Base-by-base conservation (phyloP, 1,140 invertebrate species). In the Ylistrum balloti region DNA sequence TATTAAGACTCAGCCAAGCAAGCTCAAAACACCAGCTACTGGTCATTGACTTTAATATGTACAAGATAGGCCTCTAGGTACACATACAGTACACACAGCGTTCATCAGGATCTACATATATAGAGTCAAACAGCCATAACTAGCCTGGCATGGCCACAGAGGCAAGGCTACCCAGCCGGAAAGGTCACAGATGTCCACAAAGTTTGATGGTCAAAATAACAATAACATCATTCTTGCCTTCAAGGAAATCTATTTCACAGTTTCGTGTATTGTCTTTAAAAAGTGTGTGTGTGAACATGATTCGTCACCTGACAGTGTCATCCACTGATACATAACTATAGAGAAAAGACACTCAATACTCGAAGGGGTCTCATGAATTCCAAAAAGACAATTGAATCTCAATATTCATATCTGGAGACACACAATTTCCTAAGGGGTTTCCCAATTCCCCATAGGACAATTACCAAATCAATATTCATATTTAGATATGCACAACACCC, bases 31-130 rank as follows among this genome's bases (percentile, higher is more conserved):
- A 74, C 17, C 56, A 74, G 56, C 56, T 28, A 74, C 9, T 74
- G 56, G 56, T 74, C 56, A 74, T 74, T 74, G 56, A 74, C 56
- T 74, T 74, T 74, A 74, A 74, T 74, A 74, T 74, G 56, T 74
- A 74, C 28, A n/a, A 74, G 56, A 74, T 74, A 74, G 56, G 56
- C 56, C 56, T 74, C 56, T 74, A 11, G 56, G 56, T 74, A 74
- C 56, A 74, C 56, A 74, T 74, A 74, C n/a, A 74, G 56, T 74
- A 74, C 56, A 48, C 45, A 74, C 56, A 28, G 9, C 0, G 22
- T 17, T 74, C 56, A 74, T 74, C 56, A 74, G 41, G 41, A 45
- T 45, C 9, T 45, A 17, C 41, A 45, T 45, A 45, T 11, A 74
- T 22, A 56, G 45, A 56, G 45, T 56, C 45, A 56, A 56, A 56